Evolutionary conservation across 1,140 invertebrate genomes (phyloP), one percentile per base, ranked within the genome.

Genomic region (Hermetia illucens): DNA sequence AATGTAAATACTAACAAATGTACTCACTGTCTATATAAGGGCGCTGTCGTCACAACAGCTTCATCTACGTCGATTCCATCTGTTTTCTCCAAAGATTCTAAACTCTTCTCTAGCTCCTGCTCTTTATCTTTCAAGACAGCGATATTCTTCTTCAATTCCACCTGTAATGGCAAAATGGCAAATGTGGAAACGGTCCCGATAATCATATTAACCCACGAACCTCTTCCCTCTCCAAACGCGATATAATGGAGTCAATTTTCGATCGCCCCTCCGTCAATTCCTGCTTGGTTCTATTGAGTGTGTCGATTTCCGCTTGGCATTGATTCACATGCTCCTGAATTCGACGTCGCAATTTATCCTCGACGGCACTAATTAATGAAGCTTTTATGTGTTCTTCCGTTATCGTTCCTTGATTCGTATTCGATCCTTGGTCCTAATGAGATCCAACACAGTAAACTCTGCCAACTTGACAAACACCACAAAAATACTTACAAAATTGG

Each of bases 341-440:
- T 41, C 82, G 72, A 39, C 87, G 53, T 48, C 79, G 75, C 36
- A 98, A 49, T 67, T 94, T 95, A 56, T 98, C 92, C 64, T 94
- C 88, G 1, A 96, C 86, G 13, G 93, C 94, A 34, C 88, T 91
- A 2, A 96, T 61, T 8, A 98, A 64, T 18, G 93, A 97, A 29
- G 83, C 86, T 52, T 87, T 77, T 33, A 98, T 89, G 55, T 96
- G 91, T 55, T 94, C 90, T 53, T 95, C 88, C 29, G 89, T 87
- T 30, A 97, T 92, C 12, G 88, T 93, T 12, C 82, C 83, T 21
- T n/a, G 69, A 64, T 20, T 53, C 53, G 35, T 8, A 19, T 21
- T n/a, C 5, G n/a, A n/a, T 19, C 16, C 18, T n/a, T n/a, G n/a
- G n/a, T n/a, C n/a, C n/a, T n/a, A n/a, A n/a, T n/a, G n/a, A n/a